A percentile compares a stretch with the other conserved stretches of the same genome.
These are phyloP conservation scores for Protobothrops flavoviridis DNA, from an alignment of 2,113 vertebrate genomes.

Conservation along the genomic window DNA sequence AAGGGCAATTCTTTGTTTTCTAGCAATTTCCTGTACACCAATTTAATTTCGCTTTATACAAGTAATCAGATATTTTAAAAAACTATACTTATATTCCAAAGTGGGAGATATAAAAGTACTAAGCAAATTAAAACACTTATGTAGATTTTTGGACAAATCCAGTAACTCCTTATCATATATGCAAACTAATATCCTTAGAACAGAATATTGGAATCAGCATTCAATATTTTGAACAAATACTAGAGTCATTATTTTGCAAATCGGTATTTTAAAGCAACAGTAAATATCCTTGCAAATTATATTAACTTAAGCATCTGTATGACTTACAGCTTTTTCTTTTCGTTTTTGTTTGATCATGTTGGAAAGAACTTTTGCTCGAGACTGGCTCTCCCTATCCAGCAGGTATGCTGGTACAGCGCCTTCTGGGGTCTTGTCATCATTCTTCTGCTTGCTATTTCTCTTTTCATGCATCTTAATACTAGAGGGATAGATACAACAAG, in stretches of 20 bases:
- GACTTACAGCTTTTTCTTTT: conserved; percentile 97
- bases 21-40: background rate
- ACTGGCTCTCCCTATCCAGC: conserved; percentile 93
- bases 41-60: background rate
- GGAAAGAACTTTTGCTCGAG: conserved; percentile 92
- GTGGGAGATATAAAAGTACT: background rate
- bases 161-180: background rate
- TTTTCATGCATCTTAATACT: conserved; percentile 99
- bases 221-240: background rate
- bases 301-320: background rate
- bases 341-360: conserved; percentile 99
- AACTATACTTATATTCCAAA: background rate
- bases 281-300: background rate
- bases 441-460: conserved; percentile 92
- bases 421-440: conserved; percentile 92
- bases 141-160: background rate
- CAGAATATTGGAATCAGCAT: background rate
- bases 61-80: background rate
- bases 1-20: background rate
- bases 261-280: background rate
- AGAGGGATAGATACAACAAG: conserved; percentile 10
- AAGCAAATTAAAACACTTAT: background rate
- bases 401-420: conserved; percentile 94
- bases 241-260: background rate
- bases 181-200: background rate